These are phyloP conservation scores for Leucophenga varia DNA, from an alignment of 1,140 invertebrate genomes.

Conservation along the genomic window DNA sequence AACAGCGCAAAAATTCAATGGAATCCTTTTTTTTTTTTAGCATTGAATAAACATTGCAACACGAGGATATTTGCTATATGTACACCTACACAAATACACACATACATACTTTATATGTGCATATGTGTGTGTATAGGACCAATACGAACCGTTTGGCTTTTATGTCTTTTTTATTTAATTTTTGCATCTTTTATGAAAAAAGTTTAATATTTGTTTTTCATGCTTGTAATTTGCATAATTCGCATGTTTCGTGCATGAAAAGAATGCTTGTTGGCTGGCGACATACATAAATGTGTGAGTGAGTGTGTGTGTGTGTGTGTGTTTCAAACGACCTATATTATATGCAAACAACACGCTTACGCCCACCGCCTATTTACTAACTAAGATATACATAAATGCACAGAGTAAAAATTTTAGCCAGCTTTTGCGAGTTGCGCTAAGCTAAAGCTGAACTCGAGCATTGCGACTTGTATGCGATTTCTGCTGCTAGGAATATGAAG, in stretches of 20 bases:
- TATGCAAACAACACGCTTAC: too few relatives aligned
- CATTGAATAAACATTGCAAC: too few relatives aligned
- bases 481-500: too few relatives aligned
- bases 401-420: constrained; percentile 21
- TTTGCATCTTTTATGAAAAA: constrained; percentile 51
- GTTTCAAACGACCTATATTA: too few relatives aligned
- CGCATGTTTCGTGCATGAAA: constrained; percentile 17
- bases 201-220: constrained; percentile 55
- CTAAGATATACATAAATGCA: constrained; percentile 12
- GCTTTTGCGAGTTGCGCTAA: constrained; percentile 28
- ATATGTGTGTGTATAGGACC: too few relatives aligned
- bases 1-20: too few relatives aligned
- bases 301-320: too few relatives aligned
- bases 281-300: too few relatives aligned
- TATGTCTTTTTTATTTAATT: constrained; percentile 55
- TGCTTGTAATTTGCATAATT: constrained; percentile 53
- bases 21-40: too few relatives aligned
- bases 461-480: constrained; percentile 8
- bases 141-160: constrained; percentile 41
- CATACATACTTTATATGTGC: neutral
- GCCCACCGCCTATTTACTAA: too few relatives aligned
- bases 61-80: too few relatives aligned
- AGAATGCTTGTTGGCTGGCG: too few relatives aligned
- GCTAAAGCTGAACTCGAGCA: constrained; percentile 25
- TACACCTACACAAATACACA: constrained; percentile 1